Conservation (phyloP, 2,113 vertebrate species). For the Atrichornis clamosus region DNA sequence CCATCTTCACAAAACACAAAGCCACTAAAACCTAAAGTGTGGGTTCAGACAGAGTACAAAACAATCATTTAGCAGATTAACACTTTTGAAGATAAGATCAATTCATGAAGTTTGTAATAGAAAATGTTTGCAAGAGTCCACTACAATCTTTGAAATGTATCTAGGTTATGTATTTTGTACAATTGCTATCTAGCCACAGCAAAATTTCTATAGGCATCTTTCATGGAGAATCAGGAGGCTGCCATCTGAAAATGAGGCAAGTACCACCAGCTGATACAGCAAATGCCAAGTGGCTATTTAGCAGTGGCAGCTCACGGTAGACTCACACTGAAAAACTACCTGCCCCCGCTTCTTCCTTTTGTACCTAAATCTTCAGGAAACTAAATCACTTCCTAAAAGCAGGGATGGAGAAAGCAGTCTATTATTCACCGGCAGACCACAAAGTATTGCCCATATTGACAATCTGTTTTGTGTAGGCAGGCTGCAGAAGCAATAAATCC, state of each 20-base stretch:
- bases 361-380: conserved; percentile 36
- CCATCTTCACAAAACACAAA: neutral
- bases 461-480: conserved; percentile 30
- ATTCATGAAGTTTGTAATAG: neutral
- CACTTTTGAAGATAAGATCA: neutral
- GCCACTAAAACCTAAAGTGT: neutral
- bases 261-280: neutral
- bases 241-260: neutral
- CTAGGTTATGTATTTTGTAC: neutral
- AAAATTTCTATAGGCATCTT: neutral
- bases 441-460: conserved; percentile 33
- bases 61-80: neutral
- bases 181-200: neutral
- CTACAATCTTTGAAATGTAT: neutral
- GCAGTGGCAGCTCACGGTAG: neutral
- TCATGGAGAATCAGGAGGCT: neutral
- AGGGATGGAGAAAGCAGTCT: conserved; percentile 15
- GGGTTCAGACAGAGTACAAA: neutral
- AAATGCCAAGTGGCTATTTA: conserved; percentile 46
- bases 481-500: conserved; percentile 36
- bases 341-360: neutral
- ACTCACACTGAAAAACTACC: neutral
- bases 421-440: conserved; percentile 34
- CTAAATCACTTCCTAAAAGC: conserved; percentile 54
- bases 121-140: neutral